A percentile compares a stretch with the other conserved stretches of the same genome.
phyloP scores from a whole-genome alignment of 2,797 vertebrate species.

The Pangasius krempfi region DNA sequence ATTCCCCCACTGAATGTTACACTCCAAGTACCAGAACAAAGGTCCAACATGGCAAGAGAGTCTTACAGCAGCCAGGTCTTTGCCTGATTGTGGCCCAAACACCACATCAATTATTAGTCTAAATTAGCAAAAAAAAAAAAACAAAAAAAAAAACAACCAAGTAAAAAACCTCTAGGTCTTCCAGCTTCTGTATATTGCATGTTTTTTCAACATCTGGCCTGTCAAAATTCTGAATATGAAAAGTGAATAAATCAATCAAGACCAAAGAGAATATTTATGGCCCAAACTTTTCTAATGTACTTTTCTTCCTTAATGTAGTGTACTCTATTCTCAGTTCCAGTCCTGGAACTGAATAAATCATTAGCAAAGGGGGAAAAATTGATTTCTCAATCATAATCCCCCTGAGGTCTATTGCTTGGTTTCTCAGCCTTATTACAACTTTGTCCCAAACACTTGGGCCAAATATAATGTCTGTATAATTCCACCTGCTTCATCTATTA shows the following conservation, averaged over 20 bases:
- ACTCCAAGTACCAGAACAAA: not conserved
- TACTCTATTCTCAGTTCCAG: not conserved
- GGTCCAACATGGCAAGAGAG: not conserved
- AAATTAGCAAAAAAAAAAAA: not conserved
- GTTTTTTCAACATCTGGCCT: not conserved
- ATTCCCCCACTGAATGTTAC: not conserved
- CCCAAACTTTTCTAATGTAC: not conserved
- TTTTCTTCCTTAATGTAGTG: not conserved
- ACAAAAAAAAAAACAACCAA: not conserved
- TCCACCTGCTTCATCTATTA: not conserved
- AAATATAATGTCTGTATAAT: not conserved
- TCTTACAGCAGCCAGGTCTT: not conserved
- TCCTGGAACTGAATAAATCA: not conserved
- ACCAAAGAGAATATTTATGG: not conserved
- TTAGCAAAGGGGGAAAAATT: not conserved
- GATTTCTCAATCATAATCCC: not conserved
- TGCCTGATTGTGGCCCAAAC: not conserved
- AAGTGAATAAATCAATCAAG: not conserved
- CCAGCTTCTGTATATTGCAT: not conserved
- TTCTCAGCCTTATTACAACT: not conserved
- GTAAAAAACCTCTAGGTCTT: not conserved
- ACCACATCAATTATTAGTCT: not conserved
- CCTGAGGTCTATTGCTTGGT: not conserved
- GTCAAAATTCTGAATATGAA: not conserved
- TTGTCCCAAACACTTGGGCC: not conserved